phyloP scores from a whole-genome alignment of 2,113 vertebrate genomes.

The Isurus oxyrinchus region DNA sequence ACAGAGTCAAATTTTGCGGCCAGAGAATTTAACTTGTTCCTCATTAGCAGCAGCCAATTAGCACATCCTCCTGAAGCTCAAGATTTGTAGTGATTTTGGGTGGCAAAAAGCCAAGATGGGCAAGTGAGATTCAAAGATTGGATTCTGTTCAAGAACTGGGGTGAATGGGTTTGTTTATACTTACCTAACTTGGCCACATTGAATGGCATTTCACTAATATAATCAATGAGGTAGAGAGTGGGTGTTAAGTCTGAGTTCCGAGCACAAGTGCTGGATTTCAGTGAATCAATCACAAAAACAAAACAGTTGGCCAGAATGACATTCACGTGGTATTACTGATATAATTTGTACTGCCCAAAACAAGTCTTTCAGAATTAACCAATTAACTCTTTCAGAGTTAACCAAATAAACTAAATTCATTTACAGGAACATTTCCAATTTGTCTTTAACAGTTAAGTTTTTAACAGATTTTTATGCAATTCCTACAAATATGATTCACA shows the following conservation, averaged over 20 bases:
- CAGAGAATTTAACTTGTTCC: neutral
- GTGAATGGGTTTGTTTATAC: constrained; percentile 2
- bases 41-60: neutral
- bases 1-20: neutral
- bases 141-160: neutral
- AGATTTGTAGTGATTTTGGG: neutral
- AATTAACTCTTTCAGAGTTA: no score
- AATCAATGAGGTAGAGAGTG: neutral
- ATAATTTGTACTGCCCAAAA: no score
- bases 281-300: neutral
- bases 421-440: neutral
- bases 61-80: neutral
- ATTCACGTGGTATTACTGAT: neutral
- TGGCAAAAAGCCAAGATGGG: neutral
- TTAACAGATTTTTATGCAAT: neutral
- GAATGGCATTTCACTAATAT: neutral
- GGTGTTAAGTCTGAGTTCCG: neutral
- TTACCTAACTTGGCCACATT: neutral
- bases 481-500: neutral
- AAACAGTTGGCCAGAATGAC: neutral
- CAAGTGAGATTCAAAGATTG: neutral
- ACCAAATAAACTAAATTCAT: no score
- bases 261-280: neutral
- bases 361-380: no score
- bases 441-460: neutral